Base-by-base conservation (phyloP, 2,888 invertebrate genomes). In the Itoplectis maculator region DNA sequence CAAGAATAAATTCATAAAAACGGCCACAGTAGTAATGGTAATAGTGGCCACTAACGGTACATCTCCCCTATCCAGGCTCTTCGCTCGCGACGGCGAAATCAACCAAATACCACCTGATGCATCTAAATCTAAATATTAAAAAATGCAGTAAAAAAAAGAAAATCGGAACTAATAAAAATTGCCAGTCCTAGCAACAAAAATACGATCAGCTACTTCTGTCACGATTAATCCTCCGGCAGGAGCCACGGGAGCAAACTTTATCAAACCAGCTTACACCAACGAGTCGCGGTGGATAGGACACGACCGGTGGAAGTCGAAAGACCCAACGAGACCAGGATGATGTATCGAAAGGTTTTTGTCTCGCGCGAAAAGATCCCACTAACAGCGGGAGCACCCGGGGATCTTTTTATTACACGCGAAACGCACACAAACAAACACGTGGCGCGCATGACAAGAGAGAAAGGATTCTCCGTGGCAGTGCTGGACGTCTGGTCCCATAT, bases 301-400 rank as follows among this genome's bases (percentile, higher is more conserved):
- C 40, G n/a, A n/a, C n/a, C n/a, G 49, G 69, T 29, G 29, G 29
- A 29, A 74, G 73, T 54, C 81, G 47, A 37, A 78, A 81, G 63
- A 81, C 73, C 73, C 23, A 73, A 47, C 49, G 37, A 68, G 72
- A n/a, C 63, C 73, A 47, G 82, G 70, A 82, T 82, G 76, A 76
- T 79, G 76, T 69, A 76, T 63, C 72, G 63, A 76, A 68, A 69
- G 40, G 51, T 47, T 65, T 63, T 70, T 70, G 18, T 35, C 37
- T 40, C 47, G 40, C 29, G 42, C 51, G 54, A 72, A n/a, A n/a
- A 72, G 51, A 72, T 63, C 61, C 11, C 47, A 18, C 20, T 72
- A 76, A 68, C 82, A 76, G 82, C 79, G 72, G 82, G 76, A 82
- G 79, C 61, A 51, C 59, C 69, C 20, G 6, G n/a, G 15, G 72